Evolutionary conservation across 2,888 invertebrate genomes (phyloP), one percentile per base, ranked within the genome.

Genomic region (Yponomeuta plumbellus): DNA sequence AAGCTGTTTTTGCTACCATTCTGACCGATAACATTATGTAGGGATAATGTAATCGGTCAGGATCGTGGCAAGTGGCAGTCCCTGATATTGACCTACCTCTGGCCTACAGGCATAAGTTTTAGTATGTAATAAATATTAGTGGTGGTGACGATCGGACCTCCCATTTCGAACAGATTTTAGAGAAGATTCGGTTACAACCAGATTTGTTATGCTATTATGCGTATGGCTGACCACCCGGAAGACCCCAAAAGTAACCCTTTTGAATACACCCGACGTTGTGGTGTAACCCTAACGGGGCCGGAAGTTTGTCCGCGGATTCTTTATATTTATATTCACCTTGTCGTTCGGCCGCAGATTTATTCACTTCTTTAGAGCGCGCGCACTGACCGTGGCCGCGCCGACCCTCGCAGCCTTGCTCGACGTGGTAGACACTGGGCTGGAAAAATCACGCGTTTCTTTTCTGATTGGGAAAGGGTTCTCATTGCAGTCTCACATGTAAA

Each of bases 311-410:
- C 86, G 88, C 86, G 85, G 86, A 88, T 86, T 90, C 88, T 87
- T 88, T 90, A 89, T 88, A 89, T 89, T 89, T 88, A 88, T 87
- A 88, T 88, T 86, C 90, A 91, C 90, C 89, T 90, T 88, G 89
- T 88, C 89, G 87, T 78, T 79, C 78, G 82, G 78, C 81, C 78
- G 82, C 87, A 90, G 90, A 91, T 91, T 90, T 91, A 91, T 91
- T 89, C 88, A 88, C 84, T 90, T 88, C 90, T 89, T 89, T 89
- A 88, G 86, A 90, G 77, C 86, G 85, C 70, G 83, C 81, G 86
- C 89, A 89, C 82, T 86, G 87, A 86, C 90, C 90, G 88, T 86
- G 81, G 78, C 86, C 77, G 72, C 78, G 74, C 74, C 77, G 72
- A 73, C 79, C 79, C 70, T 69, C 77, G 73, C 72, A 75, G 76